phyloP scores from a whole-genome alignment of 2,888 invertebrate genomes.

The Metopia argyrocephala region DNA sequence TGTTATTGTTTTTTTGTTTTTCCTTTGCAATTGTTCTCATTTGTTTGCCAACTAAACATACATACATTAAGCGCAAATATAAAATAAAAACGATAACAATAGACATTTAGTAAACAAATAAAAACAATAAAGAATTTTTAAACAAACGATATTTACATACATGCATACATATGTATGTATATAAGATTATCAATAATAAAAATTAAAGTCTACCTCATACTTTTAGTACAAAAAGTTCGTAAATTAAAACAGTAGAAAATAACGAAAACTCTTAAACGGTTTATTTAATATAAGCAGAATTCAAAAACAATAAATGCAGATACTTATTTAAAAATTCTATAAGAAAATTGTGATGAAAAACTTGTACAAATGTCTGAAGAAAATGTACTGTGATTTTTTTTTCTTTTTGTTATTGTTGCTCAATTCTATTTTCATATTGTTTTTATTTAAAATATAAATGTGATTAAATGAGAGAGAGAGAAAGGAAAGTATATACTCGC shows the following conservation, averaged over 20 bases:
- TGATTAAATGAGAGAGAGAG: background rate
- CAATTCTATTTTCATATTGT: no score
- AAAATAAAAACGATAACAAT: constrained; percentile 36
- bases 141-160: constrained; percentile 7
- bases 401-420: no score
- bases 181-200: no score
- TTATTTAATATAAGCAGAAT: background rate
- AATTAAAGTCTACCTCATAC: constrained; percentile 24
- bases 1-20: constrained; percentile 35
- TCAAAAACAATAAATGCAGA: constrained; percentile 12
- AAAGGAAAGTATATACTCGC: background rate
- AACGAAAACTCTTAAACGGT: background rate
- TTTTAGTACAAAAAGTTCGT: constrained; percentile 9
- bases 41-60: no score
- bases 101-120: background rate
- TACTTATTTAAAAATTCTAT: constrained; percentile 10
- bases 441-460: no score
- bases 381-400: constrained; percentile 38
- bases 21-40: constrained; percentile 19
- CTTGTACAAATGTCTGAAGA: constrained; percentile 20
- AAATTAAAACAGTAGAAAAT: constrained; percentile 29
- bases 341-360: constrained; percentile 28
- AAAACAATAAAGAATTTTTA: constrained; percentile 13
- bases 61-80: background rate
- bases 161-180: no score